Evolutionary conservation across 2,888 invertebrate genomes (phyloP).

Genomic region (Yponomeuta malinellus): DNA sequence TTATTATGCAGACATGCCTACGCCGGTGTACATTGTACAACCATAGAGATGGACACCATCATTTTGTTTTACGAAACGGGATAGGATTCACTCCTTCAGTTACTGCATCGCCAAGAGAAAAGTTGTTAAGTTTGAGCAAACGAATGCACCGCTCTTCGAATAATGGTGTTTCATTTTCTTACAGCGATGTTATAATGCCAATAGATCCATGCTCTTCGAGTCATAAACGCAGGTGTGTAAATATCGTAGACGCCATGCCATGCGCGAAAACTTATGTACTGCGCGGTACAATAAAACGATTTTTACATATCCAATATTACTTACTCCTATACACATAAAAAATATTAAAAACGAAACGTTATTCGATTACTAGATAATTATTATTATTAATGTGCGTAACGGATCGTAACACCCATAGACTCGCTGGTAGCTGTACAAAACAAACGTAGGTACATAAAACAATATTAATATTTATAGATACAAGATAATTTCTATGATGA

Average conservation of each 20-base stretch:
- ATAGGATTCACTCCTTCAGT: neutral
- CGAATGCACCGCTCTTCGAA: no score
- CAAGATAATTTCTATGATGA: neutral
- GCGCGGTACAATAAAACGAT: slow-evolving; percentile 19
- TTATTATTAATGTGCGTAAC: slow-evolving; percentile 54
- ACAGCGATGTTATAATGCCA: neutral
- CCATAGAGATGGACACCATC: no score
- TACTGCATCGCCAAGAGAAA: neutral
- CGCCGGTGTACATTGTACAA: neutral
- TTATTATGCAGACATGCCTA: neutral
- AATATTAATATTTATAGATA: slow-evolving; percentile 19
- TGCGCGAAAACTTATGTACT: slow-evolving; percentile 5
- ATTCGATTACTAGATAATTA: slow-evolving; percentile 29
- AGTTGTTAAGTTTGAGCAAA: neutral
- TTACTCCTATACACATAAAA: slow-evolving; percentile 55
- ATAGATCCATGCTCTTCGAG: neutral
- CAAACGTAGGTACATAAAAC: slow-evolving; percentile 28
- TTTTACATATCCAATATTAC: slow-evolving; percentile 34
- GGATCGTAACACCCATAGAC: slow-evolving; percentile 46
- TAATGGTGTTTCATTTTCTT: neutral
- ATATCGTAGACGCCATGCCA: neutral
- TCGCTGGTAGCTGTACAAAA: slow-evolving; percentile 52
- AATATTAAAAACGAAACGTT: slow-evolving; percentile 51
- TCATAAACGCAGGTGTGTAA: neutral
- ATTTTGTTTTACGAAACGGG: neutral